Percentiles rank a stretch among this genome's conserved stretches.
These are phyloP conservation scores for Alectura lathami DNA, from an alignment of 2,113 vertebrate genomes.

Conservation along the genomic window DNA sequence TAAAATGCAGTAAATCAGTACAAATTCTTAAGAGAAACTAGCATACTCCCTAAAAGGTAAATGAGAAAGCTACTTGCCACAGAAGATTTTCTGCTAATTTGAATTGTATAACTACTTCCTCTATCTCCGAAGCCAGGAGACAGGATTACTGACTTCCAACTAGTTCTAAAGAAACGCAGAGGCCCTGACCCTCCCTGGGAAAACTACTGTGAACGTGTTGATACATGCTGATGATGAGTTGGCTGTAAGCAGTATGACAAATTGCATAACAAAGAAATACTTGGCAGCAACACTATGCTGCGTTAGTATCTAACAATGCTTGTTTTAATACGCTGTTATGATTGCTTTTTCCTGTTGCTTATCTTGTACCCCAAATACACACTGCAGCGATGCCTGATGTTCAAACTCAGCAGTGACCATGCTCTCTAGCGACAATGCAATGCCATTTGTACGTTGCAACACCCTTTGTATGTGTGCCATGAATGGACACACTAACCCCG, in stretches of 20 bases:
- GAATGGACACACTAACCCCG: not conserved
- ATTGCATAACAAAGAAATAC: conserved; percentile 29
- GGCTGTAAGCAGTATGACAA: conserved; percentile 21
- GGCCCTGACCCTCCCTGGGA: not conserved
- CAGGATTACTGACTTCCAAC: not conserved
- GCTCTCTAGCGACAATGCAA: fast-evolving
- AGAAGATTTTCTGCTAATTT: not conserved
- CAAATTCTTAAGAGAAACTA: not conserved
- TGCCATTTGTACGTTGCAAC: not conserved
- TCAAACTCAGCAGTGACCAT: not conserved
- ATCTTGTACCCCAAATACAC: not conserved
- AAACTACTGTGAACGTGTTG: not conserved
- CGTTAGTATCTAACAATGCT: conserved; percentile 4
- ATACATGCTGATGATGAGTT: not conserved
- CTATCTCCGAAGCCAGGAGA: not conserved
- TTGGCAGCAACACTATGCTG: not conserved
- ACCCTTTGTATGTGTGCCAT: not conserved
- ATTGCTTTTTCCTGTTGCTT: not conserved
- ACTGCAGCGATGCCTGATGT: not conserved
- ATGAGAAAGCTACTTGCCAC: not conserved
- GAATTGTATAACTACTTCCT: not conserved
- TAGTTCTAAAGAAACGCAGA: not conserved
- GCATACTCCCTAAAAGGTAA: not conserved
- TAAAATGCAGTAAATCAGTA: not conserved
- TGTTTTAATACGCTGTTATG: not conserved